These are phyloP conservation scores for Coptodon rendalli DNA, from an alignment of 2,113 vertebrate species.

Conservation along the genomic window DNA sequence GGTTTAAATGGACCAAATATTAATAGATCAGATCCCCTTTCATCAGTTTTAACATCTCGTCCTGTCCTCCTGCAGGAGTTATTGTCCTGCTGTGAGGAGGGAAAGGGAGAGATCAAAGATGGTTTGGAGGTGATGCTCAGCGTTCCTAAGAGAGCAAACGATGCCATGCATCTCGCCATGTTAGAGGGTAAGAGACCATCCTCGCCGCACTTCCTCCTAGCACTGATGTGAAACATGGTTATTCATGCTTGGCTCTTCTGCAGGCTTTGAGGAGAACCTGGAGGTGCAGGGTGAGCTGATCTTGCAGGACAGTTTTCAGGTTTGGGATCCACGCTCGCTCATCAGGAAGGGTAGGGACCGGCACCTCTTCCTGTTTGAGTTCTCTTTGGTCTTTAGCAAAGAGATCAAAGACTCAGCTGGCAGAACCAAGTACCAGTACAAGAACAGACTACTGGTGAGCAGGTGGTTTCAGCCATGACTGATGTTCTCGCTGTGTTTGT, in stretches of 20 bases:
- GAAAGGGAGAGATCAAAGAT: constrained; percentile 96
- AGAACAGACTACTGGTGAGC: constrained; percentile 93
- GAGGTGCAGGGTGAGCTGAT: constrained; percentile 96
- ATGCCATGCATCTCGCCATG: constrained; percentile 98
- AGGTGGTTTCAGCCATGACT: not conserved
- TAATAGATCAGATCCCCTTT: not conserved
- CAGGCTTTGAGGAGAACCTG: constrained; percentile 96
- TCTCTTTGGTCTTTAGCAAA: constrained; percentile 96
- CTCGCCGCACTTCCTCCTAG: not conserved
- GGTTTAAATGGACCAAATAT: not conserved
- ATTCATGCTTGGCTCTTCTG: not conserved
- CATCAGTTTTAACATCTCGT: not conserved
- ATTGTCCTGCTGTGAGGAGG: constrained; percentile 96
- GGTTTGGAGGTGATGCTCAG: constrained; percentile 97
- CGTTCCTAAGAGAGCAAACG: constrained; percentile 96
- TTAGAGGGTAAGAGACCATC: constrained; percentile 80
- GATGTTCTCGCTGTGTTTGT: not conserved
- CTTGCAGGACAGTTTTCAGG: constrained; percentile 98
- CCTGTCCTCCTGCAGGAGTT: constrained; percentile 76
- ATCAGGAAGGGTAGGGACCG: constrained; percentile 96
- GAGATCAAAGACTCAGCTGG: constrained; percentile 98
- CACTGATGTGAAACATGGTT: not conserved
- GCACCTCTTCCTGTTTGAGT: constrained; percentile 98
- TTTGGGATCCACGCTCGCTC: constrained; percentile 98
- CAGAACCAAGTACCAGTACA: constrained; percentile 98